phyloP scores from a whole-genome alignment of 2,113 vertebrate species.

The Crypturellus undulatus region DNA sequence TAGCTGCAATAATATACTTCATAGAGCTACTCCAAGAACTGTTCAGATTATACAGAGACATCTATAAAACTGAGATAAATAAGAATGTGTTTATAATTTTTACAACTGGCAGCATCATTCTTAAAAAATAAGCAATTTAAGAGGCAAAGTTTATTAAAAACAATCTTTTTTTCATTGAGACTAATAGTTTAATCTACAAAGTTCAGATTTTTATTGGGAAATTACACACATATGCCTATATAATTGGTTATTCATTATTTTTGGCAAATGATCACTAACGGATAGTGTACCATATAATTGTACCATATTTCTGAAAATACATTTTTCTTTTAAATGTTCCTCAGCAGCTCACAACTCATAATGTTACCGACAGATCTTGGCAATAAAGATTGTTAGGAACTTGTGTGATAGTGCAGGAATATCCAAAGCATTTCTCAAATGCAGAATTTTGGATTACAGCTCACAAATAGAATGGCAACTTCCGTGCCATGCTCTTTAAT shows the following conservation, averaged over 20 bases:
- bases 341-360: constrained; percentile 15
- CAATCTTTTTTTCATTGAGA: constrained; percentile 26
- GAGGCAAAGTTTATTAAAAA: constrained; percentile 58
- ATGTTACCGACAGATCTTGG: neutral
- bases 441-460: neutral
- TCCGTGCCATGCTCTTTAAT: neutral
- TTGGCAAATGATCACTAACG: constrained; percentile 54
- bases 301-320: constrained; percentile 41
- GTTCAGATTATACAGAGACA: neutral
- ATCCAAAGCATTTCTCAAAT: neutral
- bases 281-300: constrained; percentile 4
- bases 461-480: neutral
- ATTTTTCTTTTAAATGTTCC: neutral
- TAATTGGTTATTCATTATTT: constrained; percentile 25
- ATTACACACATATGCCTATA: constrained; percentile 47
- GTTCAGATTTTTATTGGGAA: constrained; percentile 62
- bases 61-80: neutral
- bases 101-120: neutral
- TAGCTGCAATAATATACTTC: neutral
- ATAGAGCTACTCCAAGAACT: neutral
- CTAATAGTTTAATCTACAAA: constrained; percentile 25
- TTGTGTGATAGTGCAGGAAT: neutral
- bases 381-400: neutral
- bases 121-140: constrained; percentile 38
- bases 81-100: neutral